phyloP scores from a whole-genome alignment of 2,888 invertebrate species.

The Achlya flavicornis region DNA sequence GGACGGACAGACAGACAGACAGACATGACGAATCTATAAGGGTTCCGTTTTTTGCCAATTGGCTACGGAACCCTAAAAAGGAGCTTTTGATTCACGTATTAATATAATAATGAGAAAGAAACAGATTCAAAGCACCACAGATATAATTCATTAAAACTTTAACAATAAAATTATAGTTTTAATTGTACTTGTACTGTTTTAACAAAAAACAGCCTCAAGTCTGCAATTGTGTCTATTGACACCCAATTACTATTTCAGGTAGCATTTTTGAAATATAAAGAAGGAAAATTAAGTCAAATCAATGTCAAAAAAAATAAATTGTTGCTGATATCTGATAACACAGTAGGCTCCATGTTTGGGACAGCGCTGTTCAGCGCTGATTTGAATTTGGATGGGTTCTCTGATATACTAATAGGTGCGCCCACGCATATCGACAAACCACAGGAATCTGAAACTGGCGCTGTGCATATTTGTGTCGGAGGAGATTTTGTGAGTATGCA shows the following conservation, averaged over 20 bases:
- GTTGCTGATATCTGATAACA: neutral
- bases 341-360: constrained; percentile 84
- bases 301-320: constrained; percentile 2
- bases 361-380: constrained; percentile 72
- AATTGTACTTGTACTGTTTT: too few species aligned
- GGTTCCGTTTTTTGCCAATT: too few species aligned
- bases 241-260: constrained; percentile 31
- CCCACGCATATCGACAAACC: constrained; percentile 62
- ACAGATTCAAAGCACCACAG: too few species aligned
- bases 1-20: too few species aligned
- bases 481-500: constrained; percentile 38
- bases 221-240: neutral
- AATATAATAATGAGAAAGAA: too few species aligned
- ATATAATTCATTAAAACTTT: too few species aligned
- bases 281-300: neutral
- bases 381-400: constrained; percentile 77
- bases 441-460: constrained; percentile 74
- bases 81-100: too few species aligned
- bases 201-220: too few species aligned
- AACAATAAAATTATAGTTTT: too few species aligned
- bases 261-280: constrained; percentile 28
- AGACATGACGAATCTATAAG: too few species aligned
- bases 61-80: too few species aligned
- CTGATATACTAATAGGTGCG: constrained; percentile 85
- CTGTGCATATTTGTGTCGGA: constrained; percentile 75